phyloP scores from a whole-genome alignment of 2,888 invertebrate species.

The Stenodema calcarata region DNA sequence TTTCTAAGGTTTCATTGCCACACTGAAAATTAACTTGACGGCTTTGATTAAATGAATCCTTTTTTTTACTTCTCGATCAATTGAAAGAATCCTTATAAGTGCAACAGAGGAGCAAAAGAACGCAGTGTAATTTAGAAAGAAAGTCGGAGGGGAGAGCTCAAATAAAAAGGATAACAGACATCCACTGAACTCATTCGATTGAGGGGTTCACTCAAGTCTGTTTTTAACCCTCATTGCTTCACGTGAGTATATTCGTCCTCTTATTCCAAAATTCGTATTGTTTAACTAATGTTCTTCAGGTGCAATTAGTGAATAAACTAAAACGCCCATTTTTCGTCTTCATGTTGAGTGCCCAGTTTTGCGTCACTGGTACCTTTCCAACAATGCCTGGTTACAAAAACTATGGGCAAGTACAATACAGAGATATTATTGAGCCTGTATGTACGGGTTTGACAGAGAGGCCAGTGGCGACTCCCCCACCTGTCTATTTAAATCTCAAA shows the following conservation, averaged over 20 bases:
- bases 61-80: background rate
- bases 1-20: background rate
- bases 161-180: background rate
- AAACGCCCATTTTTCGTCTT: no score
- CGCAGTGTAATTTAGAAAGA: background rate
- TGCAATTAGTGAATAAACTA: no score
- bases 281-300: no score
- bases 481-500: no score
- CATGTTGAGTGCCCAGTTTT: no score
- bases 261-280: no score
- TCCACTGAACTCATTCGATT: background rate
- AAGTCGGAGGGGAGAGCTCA: background rate
- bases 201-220: background rate
- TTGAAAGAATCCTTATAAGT: background rate
- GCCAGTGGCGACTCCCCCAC: no score
- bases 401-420: background rate
- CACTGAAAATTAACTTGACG: background rate
- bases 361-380: no score
- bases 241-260: no score
- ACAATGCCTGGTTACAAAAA: background rate
- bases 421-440: background rate
- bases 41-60: background rate
- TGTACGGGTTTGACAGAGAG: background rate
- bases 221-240: no score
- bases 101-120: background rate